A percentile compares a stretch with the other conserved stretches of the same genome.
Evolutionary conservation across 2,113 vertebrate genomes (phyloP).

Genomic region (Crotalus viridis): DNA sequence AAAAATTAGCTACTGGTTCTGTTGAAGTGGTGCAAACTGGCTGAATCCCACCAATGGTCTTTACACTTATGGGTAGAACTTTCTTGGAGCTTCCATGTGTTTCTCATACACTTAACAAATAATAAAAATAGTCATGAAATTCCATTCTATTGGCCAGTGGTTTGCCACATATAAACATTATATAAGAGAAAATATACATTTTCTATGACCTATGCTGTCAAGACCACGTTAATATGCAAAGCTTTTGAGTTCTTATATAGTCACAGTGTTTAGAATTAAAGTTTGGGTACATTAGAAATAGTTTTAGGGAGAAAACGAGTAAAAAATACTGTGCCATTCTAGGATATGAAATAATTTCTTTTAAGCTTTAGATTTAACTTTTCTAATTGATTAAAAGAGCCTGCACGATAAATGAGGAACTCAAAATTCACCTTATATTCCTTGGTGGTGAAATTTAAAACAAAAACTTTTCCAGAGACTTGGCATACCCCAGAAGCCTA

Average conservation of each 20-base stretch:
- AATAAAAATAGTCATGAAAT: neutral
- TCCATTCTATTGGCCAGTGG: neutral
- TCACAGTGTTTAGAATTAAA: neutral
- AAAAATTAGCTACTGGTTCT: no score
- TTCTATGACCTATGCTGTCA: neutral
- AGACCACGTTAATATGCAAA: neutral
- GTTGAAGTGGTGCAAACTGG: no score
- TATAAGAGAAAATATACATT: neutral
- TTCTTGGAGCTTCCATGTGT: neutral
- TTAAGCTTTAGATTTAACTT: neutral
- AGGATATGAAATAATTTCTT: conserved; percentile 12
- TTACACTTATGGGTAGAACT: neutral
- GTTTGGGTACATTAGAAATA: neutral
- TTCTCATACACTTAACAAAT: neutral
- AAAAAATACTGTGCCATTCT: neutral
- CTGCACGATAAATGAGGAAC: neutral
- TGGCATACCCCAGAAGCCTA: neutral
- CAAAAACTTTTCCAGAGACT: neutral
- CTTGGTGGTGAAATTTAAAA: neutral
- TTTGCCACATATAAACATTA: neutral
- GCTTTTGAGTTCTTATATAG: neutral
- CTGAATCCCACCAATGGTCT: neutral
- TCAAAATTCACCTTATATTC: neutral
- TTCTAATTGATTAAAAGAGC: neutral
- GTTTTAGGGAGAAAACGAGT: neutral